Evolutionary conservation across 2,888 invertebrate species (phyloP).

Genomic region (Drosophila atroscutellata): DNA sequence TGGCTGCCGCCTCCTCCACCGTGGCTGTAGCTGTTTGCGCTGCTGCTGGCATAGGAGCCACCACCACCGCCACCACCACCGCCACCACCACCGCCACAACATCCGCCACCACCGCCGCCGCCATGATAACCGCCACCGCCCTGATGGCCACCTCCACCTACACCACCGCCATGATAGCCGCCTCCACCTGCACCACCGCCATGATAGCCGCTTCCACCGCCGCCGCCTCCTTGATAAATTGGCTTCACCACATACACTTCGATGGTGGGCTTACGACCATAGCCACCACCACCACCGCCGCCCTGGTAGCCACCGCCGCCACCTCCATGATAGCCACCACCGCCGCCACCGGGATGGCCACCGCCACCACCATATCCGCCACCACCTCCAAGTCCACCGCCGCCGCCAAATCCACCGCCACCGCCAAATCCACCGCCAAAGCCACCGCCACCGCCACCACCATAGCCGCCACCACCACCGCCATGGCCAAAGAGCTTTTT

Average conservation of each 20-base stretch:
- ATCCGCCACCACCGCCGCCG: constrained; percentile 39
- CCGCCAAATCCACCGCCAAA: constrained; percentile 24
- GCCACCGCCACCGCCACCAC: constrained; percentile 25
- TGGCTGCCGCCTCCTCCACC: constrained; percentile 46
- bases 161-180: constrained; percentile 31
- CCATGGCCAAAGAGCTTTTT: constrained; percentile 61
- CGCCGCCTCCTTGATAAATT: background rate
- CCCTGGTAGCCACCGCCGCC: constrained; percentile 33
- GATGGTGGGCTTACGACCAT: constrained; percentile 26
- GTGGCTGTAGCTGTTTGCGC: constrained; percentile 61
- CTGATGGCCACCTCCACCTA: constrained; percentile 36
- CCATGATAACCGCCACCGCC: constrained; percentile 26
- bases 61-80: constrained; percentile 22
- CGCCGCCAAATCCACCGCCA: constrained; percentile 30
- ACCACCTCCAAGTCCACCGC: constrained; percentile 28
- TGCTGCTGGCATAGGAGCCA: constrained; percentile 63
- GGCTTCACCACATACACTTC: constrained; percentile 43
- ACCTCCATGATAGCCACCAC: constrained; percentile 31
- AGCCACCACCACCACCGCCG: constrained; percentile 35
- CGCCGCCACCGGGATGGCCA: constrained; percentile 25
- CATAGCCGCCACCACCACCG: constrained; percentile 31
- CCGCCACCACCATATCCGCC: constrained; percentile 36
- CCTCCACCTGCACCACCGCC: constrained; percentile 40
- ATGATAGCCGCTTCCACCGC: constrained; percentile 2
- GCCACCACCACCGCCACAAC: constrained; percentile 33